Evolutionary conservation across 2,113 vertebrate species (phyloP), one percentile per base, ranked within the genome.

Genomic region (Sigmodon hispidus): DNA sequence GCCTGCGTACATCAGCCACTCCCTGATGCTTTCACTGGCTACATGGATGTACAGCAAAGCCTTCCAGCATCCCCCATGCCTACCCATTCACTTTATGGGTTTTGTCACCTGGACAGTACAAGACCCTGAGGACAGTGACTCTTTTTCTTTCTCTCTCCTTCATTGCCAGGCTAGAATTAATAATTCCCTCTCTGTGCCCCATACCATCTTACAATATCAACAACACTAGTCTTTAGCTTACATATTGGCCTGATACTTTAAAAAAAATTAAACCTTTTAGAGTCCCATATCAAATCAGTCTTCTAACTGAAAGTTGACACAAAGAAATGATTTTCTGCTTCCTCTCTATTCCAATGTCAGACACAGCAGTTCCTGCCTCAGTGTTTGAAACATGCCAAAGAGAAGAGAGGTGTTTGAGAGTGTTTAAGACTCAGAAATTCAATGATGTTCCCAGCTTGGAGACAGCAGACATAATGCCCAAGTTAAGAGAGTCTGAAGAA

Each of bases 121-220:
- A 81, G 81, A 63, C 75, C 13, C 55, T 3, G 6, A 86, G 48
- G 61, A 40, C 61, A 75, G 61, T 0, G 3, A n/a, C 77, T 96
- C 36, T 80, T 79, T 96, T 95, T 29, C 7, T 43, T 79, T 50
- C 50, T 34, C 63, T 92, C 81, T 31, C 72, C 21, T 77, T 81
- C 17, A 24, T 75, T 88, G 80, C 36, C 81, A 87, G 55, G 72
- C 36, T 88, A 67, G 83, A 96, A 93, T 75, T 87, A 94, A 86
- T 76, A 43, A 76, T n/a, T 87, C 61, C 34, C 26, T 84, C 85
- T 69, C 87, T 40, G 86, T 57, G 75, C 17, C 40, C 52, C 80
- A 87, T 72, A 75, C 10, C 22, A 63, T 72, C 73, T 80, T 93
- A 21, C 31, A 19, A 55, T 55, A 79, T 36, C 17, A 36, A 36